Conservation (phyloP, 2,888 invertebrate genomes). For the Melanostoma mellinum region DNA sequence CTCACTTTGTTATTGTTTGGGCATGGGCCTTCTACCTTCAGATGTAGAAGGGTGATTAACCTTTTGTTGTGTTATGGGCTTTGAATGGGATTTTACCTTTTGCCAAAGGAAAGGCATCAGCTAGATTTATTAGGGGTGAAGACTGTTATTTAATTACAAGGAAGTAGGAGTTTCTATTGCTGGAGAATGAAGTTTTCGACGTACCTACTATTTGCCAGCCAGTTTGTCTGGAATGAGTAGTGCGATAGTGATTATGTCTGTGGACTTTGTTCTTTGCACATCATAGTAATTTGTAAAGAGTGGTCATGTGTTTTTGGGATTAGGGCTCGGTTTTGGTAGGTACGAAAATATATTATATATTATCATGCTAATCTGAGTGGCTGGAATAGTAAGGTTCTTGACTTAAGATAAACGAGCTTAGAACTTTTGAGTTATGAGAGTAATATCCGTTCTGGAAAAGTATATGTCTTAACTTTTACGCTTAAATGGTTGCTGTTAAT, state of each 20-base stretch:
- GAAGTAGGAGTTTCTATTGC: constrained; percentile 34
- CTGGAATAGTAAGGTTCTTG: constrained; percentile 3
- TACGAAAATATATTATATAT: constrained; percentile 1
- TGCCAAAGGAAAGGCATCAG: background rate
- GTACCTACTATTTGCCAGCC: background rate
- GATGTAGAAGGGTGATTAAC: constrained; percentile 58
- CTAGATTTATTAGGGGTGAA: constrained; percentile 59
- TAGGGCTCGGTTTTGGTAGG: constrained; percentile 10
- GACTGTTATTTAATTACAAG: constrained; percentile 64
- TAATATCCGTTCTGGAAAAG: background rate
- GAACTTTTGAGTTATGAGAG: constrained; percentile 14
- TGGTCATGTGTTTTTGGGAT: constrained; percentile 12
- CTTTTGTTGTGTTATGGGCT: constrained; percentile 51
- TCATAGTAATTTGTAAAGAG: background rate
- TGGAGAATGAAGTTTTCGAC: constrained; percentile 36
- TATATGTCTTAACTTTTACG: no score
- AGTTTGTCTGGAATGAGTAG: constrained; percentile 8
- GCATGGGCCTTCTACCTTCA: constrained; percentile 15
- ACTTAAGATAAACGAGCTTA: background rate
- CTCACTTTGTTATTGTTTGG: constrained; percentile 19
- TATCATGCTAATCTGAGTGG: constrained; percentile 17
- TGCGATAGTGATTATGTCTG: constrained; percentile 29
- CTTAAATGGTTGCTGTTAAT: no score
- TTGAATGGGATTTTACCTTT: constrained; percentile 50
- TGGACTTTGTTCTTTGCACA: background rate